These are phyloP conservation scores for Drosophila neotestacea DNA, from an alignment of 2,888 invertebrate genomes.

Conservation along the genomic window DNA sequence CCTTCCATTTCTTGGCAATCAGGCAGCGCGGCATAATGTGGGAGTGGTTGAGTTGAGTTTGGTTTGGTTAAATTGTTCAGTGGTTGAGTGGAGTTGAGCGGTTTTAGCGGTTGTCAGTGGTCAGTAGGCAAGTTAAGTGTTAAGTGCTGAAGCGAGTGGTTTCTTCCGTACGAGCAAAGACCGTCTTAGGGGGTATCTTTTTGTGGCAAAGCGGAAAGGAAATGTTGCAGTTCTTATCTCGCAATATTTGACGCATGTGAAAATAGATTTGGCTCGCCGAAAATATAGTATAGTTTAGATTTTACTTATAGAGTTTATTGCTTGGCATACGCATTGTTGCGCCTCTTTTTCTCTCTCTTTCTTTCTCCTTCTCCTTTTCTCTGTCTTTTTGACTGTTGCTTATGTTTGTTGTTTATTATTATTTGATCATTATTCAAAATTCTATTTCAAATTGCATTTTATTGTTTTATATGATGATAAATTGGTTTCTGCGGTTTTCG, in stretches of 20 bases:
- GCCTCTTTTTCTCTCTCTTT: constrained; percentile 24
- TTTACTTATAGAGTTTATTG: constrained; percentile 55
- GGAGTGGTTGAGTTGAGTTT: constrained; percentile 9
- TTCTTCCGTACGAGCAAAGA: constrained; percentile 78
- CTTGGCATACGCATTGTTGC: constrained; percentile 63
- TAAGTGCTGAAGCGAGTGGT: constrained; percentile 72
- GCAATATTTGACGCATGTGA: constrained; percentile 62
- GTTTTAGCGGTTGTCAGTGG: constrained; percentile 42
- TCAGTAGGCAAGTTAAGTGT: constrained; percentile 67
- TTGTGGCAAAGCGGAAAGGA: constrained; percentile 79
- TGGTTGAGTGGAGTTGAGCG: constrained; percentile 28
- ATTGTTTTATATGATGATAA: constrained; percentile 51
- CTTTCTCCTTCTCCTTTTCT: neutral
- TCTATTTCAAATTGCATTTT: constrained; percentile 49
- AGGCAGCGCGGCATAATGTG: constrained; percentile 95
- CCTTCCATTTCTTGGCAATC: constrained; percentile 98
- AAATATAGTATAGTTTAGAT: constrained; percentile 60
- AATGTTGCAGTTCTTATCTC: constrained; percentile 71
- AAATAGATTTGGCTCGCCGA: constrained; percentile 77
- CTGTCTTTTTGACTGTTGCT: constrained; percentile 1
- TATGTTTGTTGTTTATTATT: constrained; percentile 12
- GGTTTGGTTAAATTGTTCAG: constrained; percentile 17
- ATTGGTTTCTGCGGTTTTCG: constrained; percentile 40
- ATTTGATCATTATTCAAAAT: constrained; percentile 51
- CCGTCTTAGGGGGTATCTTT: constrained; percentile 60